Base-by-base conservation (phyloP, 2,888 invertebrate species). In the Diarsia mendica region DNA sequence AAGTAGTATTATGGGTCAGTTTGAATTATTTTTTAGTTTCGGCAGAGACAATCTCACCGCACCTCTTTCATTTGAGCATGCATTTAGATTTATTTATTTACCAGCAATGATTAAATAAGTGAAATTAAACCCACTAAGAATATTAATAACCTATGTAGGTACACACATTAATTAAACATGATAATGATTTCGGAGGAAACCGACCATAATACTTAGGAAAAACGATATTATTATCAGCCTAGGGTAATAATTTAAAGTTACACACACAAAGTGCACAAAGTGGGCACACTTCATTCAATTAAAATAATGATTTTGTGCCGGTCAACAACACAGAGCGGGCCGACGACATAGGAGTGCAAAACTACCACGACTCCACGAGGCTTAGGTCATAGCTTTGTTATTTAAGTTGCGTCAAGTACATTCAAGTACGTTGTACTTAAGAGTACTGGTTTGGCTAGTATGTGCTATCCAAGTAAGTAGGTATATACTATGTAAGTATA, bases 371-470 rank as follows among this genome's bases (percentile, higher is more conserved):
- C 28, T 28, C 8, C 13, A n/a, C 63, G n/a, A 63, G 10, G n/a
- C 66, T 39, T 51, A 51, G 49, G 15, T 55, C 55, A 55, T 3
- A 33, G 44, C 39, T 46, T 44, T 44, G 58, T 72, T 44, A 11
- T 58, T 55, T n/a, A 48, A 55, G 39, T 72, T 58, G 49, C 48
- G 55, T 65, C 64, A 28, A 65, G 64, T 63, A 44, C n/a, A 44
- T 63, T 20, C 13, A 39, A 39, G 39, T 39, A 8, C 39, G 39
- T 39, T 39, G 39, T 39, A 51, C 51, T 67, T 20, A 11, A 61
- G 46, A n/a, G 51, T 44, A 73, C 79, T 39, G 69, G 61, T 69
- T 78, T 66, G 49, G 20, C 49, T 20, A 48, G 69, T 53, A 63
- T 3, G 18, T 51, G 53, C 63, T 64, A 44, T 8, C 28, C 33